Conservation (phyloP, 2,113 vertebrate genomes). For the Struthidea cinerea region DNA sequence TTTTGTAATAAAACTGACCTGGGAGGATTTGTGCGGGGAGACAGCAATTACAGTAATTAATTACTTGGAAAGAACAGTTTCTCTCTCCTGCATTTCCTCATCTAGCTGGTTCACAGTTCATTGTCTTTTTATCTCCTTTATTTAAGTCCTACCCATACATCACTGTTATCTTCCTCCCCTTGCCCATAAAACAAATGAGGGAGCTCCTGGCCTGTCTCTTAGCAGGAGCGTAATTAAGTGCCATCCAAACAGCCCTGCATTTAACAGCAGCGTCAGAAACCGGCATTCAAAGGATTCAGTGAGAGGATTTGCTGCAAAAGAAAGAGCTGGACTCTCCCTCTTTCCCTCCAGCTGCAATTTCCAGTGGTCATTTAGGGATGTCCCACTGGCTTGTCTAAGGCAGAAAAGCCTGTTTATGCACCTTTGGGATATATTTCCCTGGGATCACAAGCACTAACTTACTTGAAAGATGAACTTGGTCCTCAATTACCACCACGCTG, state of each 20-base stretch:
- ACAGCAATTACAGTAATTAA: neutral
- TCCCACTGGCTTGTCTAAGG: neutral
- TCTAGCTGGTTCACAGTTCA: neutral
- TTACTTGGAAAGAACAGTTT: conserved; percentile 2
- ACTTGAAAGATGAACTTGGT: neutral
- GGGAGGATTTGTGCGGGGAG: neutral
- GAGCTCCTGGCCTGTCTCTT: neutral
- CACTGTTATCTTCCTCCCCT: neutral
- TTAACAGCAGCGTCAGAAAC: neutral
- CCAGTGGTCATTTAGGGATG: neutral
- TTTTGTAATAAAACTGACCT: neutral
- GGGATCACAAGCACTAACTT: too few species aligned
- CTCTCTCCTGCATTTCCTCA: neutral
- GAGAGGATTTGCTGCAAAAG: neutral
- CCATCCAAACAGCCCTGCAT: neutral
- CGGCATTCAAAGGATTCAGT: neutral
- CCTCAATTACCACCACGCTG: neutral
- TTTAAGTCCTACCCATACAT: neutral
- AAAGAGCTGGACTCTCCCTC: neutral
- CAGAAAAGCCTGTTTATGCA: neutral
- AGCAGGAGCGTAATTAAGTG: neutral
- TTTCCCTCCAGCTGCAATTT: neutral
- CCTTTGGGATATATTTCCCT: neutral
- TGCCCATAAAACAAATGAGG: neutral
- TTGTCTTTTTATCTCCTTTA: neutral